phyloP scores from a whole-genome alignment of 2,888 invertebrate genomes.

The Germaria angustata region DNA sequence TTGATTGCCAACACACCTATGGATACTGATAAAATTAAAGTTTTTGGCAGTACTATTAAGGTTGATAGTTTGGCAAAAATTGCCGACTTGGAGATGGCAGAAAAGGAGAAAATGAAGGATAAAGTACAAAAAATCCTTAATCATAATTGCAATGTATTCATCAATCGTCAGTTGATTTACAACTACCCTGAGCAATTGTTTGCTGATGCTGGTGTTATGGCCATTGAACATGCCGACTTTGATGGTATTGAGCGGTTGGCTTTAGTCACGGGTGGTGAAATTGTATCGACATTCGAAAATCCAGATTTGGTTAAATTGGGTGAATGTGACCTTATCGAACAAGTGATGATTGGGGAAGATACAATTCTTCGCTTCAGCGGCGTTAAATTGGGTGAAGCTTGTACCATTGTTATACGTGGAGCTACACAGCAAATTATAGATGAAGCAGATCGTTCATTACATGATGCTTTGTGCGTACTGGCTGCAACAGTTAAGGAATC shows the following conservation, averaged over 20 bases:
- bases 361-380: slow-evolving; percentile 96
- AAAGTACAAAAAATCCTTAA: slow-evolving; percentile 97
- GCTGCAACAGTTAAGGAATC: slow-evolving; percentile 97
- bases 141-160: slow-evolving; percentile 98
- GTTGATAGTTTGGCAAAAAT: slow-evolving; percentile 96
- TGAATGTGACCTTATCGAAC: slow-evolving; percentile 96
- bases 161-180: slow-evolving; percentile 99
- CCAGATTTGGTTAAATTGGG: slow-evolving; percentile 96
- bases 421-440: slow-evolving; percentile 99
- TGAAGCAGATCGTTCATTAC: slow-evolving; percentile 98
- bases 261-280: slow-evolving; percentile 98
- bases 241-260: slow-evolving; percentile 99
- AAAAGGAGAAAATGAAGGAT: slow-evolving; percentile 99
- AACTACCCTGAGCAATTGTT: slow-evolving; percentile 99
- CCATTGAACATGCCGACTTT: slow-evolving; percentile 99
- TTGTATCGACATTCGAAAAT: slow-evolving; percentile 98
- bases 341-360: slow-evolving; percentile 97
- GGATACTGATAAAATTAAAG: slow-evolving; percentile 99
- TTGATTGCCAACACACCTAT: slow-evolving; percentile 99
- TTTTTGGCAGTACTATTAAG: slow-evolving; percentile 97
- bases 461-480: slow-evolving; percentile 98
- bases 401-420: slow-evolving; percentile 97
- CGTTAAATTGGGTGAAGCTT: slow-evolving; percentile 96
- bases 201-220: slow-evolving; percentile 98
- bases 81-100: slow-evolving; percentile 97